A percentile compares a stretch with the other conserved stretches of the same genome.
These are phyloP conservation scores for Nanorana parkeri DNA, from an alignment of 2,113 vertebrate species.

Conservation along the genomic window DNA sequence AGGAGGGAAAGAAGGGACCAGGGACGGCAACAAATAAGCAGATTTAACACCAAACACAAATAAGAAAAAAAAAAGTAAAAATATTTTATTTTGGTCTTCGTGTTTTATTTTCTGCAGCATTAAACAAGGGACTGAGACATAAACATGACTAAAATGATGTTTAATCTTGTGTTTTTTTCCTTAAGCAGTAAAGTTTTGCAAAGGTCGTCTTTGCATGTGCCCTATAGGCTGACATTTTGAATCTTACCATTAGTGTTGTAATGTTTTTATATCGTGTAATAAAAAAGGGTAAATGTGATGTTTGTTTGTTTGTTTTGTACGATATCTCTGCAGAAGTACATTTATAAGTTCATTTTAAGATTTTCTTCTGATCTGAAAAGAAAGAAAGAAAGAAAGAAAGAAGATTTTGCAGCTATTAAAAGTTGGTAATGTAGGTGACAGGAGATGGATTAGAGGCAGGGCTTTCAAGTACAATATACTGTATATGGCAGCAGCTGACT, in stretches of 20 bases:
- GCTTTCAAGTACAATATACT: not conserved
- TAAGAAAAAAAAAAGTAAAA: too few species aligned
- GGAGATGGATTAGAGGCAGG: not conserved
- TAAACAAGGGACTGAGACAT: not conserved
- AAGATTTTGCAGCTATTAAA: not conserved
- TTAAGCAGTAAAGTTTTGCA: slow-evolving; percentile 17
- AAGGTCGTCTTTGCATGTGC: not conserved
- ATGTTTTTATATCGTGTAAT: slow-evolving; percentile 40
- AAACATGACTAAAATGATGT: not conserved
- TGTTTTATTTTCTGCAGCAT: not conserved
- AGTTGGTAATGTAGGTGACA: not conserved
- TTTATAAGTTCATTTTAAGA: slow-evolving; percentile 1
- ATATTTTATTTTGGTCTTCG: too few species aligned
- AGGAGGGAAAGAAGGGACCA: too few species aligned
- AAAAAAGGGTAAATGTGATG: slow-evolving; percentile 18
- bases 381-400: not conserved
- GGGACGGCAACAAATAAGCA: too few species aligned
- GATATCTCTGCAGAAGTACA: not conserved
- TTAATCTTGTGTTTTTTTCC: not conserved
- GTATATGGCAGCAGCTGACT: slow-evolving; percentile 1
- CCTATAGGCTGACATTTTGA: slow-evolving; percentile 36
- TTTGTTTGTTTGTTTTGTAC: slow-evolving; percentile 1
- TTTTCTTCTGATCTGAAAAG: not conserved
- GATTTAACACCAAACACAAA: too few species aligned
- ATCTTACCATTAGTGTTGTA: slow-evolving; percentile 15